These are phyloP conservation scores for Cheilosia impressa DNA, from an alignment of 2,888 invertebrate species.

Conservation along the genomic window DNA sequence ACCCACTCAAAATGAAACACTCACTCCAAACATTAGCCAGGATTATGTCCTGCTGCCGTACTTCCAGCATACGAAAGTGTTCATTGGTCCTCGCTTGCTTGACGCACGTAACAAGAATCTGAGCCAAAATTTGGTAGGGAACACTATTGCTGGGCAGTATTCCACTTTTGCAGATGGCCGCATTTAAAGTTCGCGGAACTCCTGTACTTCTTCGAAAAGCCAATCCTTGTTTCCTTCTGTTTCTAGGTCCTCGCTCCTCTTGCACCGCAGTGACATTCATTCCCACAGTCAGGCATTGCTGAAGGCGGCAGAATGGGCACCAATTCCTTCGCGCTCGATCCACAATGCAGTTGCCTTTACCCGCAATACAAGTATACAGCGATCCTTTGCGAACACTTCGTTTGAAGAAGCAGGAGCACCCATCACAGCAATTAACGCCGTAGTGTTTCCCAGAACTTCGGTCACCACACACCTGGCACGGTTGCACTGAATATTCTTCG, in stretches of 20 bases:
- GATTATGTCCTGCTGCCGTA: slow-evolving; percentile 85
- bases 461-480: slow-evolving; percentile 92
- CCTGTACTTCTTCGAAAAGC: slow-evolving; percentile 15
- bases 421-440: slow-evolving; percentile 93
- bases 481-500: slow-evolving; percentile 81
- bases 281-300: slow-evolving; percentile 89
- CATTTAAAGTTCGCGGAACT: slow-evolving; percentile 25
- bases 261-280: slow-evolving; percentile 94
- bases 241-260: slow-evolving; percentile 91
- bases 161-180: slow-evolving; percentile 15
- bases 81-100: slow-evolving; percentile 85
- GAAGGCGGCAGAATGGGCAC: slow-evolving; percentile 93
- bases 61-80: slow-evolving; percentile 84
- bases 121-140: slow-evolving; percentile 86
- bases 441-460: slow-evolving; percentile 93
- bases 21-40: slow-evolving; percentile 86
- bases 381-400: slow-evolving; percentile 90
- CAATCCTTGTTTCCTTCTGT: slow-evolving; percentile 35
- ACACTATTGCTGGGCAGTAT: slow-evolving; percentile 77
- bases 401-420: slow-evolving; percentile 96
- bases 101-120: slow-evolving; percentile 86
- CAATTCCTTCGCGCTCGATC: slow-evolving; percentile 93
- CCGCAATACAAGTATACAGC: slow-evolving; percentile 91
- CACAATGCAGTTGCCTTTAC: slow-evolving; percentile 89
- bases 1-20: slow-evolving; percentile 85